Evolutionary conservation across 2,888 invertebrate species (phyloP), one percentile per base, ranked within the genome.

Genomic region (Ctenicera cuprea): DNA sequence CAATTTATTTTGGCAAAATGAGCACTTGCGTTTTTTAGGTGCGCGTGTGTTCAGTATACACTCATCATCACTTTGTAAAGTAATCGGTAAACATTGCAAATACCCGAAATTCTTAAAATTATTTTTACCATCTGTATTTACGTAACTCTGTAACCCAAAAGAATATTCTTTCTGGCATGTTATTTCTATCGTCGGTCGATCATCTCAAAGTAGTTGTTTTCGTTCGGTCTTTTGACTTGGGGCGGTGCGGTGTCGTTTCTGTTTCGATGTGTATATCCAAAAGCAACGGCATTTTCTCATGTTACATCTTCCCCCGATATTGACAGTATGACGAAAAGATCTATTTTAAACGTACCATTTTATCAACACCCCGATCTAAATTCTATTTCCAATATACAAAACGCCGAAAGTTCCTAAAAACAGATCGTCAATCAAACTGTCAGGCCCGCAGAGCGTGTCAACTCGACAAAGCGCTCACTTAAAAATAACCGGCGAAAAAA

Each of bases 401-500:
- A 79, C 73, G 69, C 67, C 67, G 66, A 74, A 77, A 78, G 76
- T 77, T 77, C 72, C 73, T 71, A 78, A 78, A 79, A 79, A 79
- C 76, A 78, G 78, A 77, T 78, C 78, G 79, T 79, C 79, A 78
- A 79, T 79, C 79, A 79, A 78, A 76, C 76, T 79, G 79, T 79
- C 79, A 78, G 73, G 76, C 71, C 72, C 66, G 75, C 63, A 45
- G 75, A 74, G 76, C 73, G 74, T 76, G 78, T 79, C 76, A 77
- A 74, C 76, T 73, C 57, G 62, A 68, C 73, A 66, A 70, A 66
- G 69, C 67, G 70, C 62, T 70, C 69, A 63, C 75, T 73, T 75
- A 75, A 75, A 75, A 73, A 61, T 70, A 75, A 66, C 72, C 50
- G 43, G 50, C 70, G 33, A 75, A 71, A 70, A 75, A 75, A 75